Conservation (phyloP, 2,797 vertebrate genomes). For the Loriculus beryllinus region DNA sequence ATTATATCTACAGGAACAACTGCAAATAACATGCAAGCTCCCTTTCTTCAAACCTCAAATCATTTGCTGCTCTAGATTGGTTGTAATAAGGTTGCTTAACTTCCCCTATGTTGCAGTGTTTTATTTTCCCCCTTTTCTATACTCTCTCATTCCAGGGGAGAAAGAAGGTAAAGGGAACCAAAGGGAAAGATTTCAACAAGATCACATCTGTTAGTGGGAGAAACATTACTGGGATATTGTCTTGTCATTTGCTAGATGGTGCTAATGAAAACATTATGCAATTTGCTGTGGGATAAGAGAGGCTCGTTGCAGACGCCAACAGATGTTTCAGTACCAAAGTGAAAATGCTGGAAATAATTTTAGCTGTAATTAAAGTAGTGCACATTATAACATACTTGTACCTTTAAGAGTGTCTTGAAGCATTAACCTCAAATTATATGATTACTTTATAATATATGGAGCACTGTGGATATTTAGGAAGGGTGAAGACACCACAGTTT, state of each 20-base stretch:
- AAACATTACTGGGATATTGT: slow-evolving; percentile 25
- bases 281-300: slow-evolving; percentile 52
- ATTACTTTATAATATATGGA: not conserved
- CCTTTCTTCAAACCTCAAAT: not conserved
- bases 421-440: slow-evolving; percentile 61
- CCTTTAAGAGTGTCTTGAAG: slow-evolving; percentile 51
- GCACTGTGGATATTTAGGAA: not conserved
- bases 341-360: slow-evolving; percentile 68
- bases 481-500: not conserved
- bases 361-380: slow-evolving; percentile 68
- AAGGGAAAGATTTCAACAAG: slow-evolving; percentile 55
- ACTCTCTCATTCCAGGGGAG: not conserved
- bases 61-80: not conserved
- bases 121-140: not conserved
- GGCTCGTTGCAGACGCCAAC: slow-evolving; percentile 54
- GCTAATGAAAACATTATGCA: slow-evolving; percentile 62
- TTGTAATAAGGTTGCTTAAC: not conserved
- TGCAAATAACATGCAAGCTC: not conserved
- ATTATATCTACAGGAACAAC: not conserved
- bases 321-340: slow-evolving; percentile 71
- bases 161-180: slow-evolving; percentile 31
- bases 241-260: slow-evolving; percentile 34
- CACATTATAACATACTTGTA: slow-evolving; percentile 58
- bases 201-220: slow-evolving; percentile 51
- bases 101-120: not conserved